phyloP scores from a whole-genome alignment of 1,140 invertebrate species.

The Leptinotarsa lineolata region DNA sequence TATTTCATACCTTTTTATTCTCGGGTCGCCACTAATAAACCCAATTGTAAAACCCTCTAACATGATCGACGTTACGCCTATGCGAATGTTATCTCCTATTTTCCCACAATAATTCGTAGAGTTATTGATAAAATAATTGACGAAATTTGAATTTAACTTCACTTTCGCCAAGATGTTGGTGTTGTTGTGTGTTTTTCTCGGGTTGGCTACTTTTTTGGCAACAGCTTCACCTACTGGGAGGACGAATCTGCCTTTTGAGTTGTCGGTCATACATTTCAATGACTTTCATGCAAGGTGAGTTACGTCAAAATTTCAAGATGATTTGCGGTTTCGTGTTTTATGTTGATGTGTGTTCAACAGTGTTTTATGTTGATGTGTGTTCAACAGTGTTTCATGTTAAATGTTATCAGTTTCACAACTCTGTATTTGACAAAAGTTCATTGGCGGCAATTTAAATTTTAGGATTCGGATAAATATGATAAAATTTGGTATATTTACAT shows the following conservation, averaged over 20 bases:
- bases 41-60: too few relatives aligned
- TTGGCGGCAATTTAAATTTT: background rate
- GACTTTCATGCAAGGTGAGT: conserved; percentile 79
- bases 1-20: too few relatives aligned
- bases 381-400: too few relatives aligned
- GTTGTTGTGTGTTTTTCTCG: background rate
- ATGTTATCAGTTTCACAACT: background rate
- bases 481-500: too few relatives aligned
- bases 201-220: background rate
- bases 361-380: background rate
- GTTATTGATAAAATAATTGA: too few relatives aligned
- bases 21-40: too few relatives aligned
- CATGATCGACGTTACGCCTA: too few relatives aligned
- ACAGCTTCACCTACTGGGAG: conserved; percentile 14
- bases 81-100: too few relatives aligned
- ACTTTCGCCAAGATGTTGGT: background rate
- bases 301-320: background rate
- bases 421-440: background rate
- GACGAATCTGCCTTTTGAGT: conserved; percentile 59
- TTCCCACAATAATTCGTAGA: too few relatives aligned
- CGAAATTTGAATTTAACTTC: too few relatives aligned
- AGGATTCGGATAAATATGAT: background rate
- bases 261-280: conserved; percentile 81
- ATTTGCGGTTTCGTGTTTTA: background rate
- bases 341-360: background rate